Evolutionary conservation across 2,797 vertebrate genomes (phyloP).

Genomic region (Epinephelus coioides): DNA sequence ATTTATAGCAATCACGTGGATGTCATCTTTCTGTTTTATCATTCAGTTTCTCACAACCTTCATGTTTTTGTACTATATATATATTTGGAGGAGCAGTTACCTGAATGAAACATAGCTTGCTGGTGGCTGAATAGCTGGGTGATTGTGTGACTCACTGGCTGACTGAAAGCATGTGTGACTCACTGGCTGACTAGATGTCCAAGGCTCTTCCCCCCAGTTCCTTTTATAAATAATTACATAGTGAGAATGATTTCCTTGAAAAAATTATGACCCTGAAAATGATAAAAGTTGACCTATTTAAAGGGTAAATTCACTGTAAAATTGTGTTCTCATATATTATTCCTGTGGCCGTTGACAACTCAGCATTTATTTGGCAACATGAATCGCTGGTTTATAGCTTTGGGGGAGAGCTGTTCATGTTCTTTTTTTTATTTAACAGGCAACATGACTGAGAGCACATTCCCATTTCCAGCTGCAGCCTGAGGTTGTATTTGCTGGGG

Average conservation of each 20-base stretch:
- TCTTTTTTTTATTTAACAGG: slow-evolving; percentile 44
- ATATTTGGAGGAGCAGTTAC: background rate
- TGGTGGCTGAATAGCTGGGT: background rate
- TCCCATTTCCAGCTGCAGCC: slow-evolving; percentile 37
- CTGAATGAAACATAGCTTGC: slow-evolving; percentile 13
- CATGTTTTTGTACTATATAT: slow-evolving; percentile 6
- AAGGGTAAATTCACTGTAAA: slow-evolving; percentile 33
- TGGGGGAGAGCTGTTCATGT: slow-evolving; percentile 19
- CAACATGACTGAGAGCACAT: slow-evolving; percentile 39
- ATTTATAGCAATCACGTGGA: background rate
- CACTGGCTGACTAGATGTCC: background rate
- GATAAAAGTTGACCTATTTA: slow-evolving; percentile 25
- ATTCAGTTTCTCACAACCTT: background rate
- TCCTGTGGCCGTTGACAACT: slow-evolving; percentile 11
- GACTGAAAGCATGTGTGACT: slow-evolving; percentile 15
- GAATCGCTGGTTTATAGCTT: slow-evolving; percentile 49
- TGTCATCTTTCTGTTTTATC: background rate
- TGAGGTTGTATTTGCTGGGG: slow-evolving; percentile 21
- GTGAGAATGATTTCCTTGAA: slow-evolving; percentile 7
- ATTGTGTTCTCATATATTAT: slow-evolving; percentile 29
- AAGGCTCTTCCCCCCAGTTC: background rate
- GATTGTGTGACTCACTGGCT: slow-evolving; percentile 23
- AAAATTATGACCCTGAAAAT: slow-evolving; percentile 22
- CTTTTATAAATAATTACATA: slow-evolving; percentile 24
- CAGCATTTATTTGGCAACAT: slow-evolving; percentile 39